These are phyloP conservation scores for Triplophysa bombifrons DNA, from an alignment of 2,797 vertebrate genomes.

Conservation along the genomic window DNA sequence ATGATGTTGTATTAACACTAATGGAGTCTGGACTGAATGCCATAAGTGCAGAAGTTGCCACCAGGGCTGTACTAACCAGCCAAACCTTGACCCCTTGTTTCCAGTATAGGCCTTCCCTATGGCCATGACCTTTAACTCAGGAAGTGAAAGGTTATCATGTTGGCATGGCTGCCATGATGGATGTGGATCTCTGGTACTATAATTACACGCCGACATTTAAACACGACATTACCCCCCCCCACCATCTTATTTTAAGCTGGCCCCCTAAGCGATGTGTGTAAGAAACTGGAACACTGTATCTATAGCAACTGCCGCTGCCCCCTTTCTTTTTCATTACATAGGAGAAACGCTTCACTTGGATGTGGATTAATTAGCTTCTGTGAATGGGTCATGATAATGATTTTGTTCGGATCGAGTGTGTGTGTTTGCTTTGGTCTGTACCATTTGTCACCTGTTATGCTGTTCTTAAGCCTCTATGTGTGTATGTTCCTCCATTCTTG, in stretches of 20 bases:
- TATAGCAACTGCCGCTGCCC: slow-evolving; percentile 79
- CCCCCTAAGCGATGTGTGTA: slow-evolving; percentile 41
- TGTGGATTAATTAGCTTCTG: slow-evolving; percentile 5
- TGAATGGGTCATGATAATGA: neutral
- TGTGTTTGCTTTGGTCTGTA: slow-evolving; percentile 37
- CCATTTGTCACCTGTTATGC: slow-evolving; percentile 44
- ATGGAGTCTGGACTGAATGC: too few species aligned
- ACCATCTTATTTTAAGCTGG: slow-evolving; percentile 50
- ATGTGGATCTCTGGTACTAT: slow-evolving; percentile 42
- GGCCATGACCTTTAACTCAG: slow-evolving; percentile 42
- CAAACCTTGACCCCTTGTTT: neutral
- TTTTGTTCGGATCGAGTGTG: neutral
- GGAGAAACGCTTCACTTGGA: neutral
- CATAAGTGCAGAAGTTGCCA: neutral
- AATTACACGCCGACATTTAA: slow-evolving; percentile 58
- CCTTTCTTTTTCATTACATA: slow-evolving; percentile 18
- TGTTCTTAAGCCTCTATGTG: slow-evolving; percentile 32
- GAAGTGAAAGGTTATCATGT: slow-evolving; percentile 31
- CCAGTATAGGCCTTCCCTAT: neutral
- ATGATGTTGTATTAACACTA: neutral
- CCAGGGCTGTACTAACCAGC: neutral
- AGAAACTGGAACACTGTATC: slow-evolving; percentile 78
- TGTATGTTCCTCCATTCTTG: slow-evolving; percentile 52
- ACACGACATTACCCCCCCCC: slow-evolving; percentile 63
- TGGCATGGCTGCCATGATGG: slow-evolving; percentile 43